Conservation (phyloP, 2,797 vertebrate genomes). For the Botia kubotai region DNA sequence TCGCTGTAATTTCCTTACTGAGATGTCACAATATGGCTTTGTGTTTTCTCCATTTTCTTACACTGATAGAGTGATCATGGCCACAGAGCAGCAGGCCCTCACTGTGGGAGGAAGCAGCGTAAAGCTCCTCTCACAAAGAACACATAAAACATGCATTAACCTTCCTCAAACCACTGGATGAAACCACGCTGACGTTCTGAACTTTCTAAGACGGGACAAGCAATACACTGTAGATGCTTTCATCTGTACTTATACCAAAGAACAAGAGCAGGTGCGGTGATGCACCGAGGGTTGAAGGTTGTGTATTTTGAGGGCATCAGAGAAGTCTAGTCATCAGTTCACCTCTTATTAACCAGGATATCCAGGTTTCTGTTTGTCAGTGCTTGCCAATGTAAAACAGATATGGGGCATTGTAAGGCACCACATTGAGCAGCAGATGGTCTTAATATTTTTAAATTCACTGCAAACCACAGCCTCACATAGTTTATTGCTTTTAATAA, state of each 20-base stretch:
- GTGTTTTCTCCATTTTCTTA: background rate
- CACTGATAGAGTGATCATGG: background rate
- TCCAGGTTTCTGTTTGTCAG: too few species aligned
- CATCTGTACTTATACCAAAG: background rate
- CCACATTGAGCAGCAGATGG: too few species aligned
- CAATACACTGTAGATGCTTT: slow-evolving; percentile 49
- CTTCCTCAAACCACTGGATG: slow-evolving; percentile 70
- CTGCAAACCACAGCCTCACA: too few species aligned
- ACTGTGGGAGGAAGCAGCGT: slow-evolving; percentile 23
- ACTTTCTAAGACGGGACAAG: slow-evolving; percentile 65
- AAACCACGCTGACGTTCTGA: slow-evolving; percentile 73
- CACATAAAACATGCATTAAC: slow-evolving; percentile 43
- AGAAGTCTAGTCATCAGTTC: too few species aligned
- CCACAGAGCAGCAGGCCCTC: slow-evolving; percentile 7
- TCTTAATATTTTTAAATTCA: too few species aligned
- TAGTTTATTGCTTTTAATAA: too few species aligned
- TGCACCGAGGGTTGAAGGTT: background rate
- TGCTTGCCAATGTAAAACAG: too few species aligned
- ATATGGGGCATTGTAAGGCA: too few species aligned
- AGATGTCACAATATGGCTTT: background rate
- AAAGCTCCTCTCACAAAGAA: slow-evolving; percentile 37
- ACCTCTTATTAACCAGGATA: too few species aligned
- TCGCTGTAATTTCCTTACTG: too few species aligned
- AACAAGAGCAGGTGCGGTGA: too few species aligned
- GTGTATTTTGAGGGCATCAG: background rate